A percentile compares a stretch with the other conserved stretches of the same genome.
Evolutionary conservation across 2,113 vertebrate genomes (phyloP).

Genomic region (Prionailurus bengalensis): DNA sequence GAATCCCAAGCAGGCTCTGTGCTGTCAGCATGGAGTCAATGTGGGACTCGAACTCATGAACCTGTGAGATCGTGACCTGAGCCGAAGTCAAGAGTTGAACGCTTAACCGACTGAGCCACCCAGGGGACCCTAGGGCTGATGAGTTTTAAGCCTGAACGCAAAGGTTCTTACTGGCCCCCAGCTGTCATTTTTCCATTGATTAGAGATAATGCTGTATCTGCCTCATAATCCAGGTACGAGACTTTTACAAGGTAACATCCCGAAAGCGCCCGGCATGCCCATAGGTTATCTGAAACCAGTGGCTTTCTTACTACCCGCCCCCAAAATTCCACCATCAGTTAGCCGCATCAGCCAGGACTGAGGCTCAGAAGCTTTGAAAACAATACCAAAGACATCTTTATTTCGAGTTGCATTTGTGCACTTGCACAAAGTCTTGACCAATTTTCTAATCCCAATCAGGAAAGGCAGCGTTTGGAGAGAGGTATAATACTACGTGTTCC

Average conservation of each 20-base stretch:
- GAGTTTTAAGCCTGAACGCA: slow-evolving; percentile 16
- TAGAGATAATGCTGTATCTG: background rate
- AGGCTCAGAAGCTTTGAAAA: background rate
- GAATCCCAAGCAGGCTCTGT: no score
- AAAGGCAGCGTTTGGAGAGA: slow-evolving; percentile 53
- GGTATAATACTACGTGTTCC: background rate
- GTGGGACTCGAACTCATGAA: no score
- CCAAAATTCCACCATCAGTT: background rate
- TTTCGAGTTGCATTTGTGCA: slow-evolving; percentile 27
- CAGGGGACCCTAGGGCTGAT: background rate
- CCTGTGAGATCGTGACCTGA: no score
- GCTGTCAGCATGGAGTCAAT: no score
- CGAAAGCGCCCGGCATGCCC: background rate
- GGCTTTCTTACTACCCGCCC: background rate
- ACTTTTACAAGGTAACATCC: background rate
- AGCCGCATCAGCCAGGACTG: background rate
- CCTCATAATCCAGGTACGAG: background rate
- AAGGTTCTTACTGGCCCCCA: background rate
- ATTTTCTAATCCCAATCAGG: slow-evolving; percentile 50
- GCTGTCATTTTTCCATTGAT: background rate
- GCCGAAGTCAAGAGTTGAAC: no score
- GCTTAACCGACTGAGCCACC: no score
- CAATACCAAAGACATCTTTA: slow-evolving; percentile 37
- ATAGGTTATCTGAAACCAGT: background rate
- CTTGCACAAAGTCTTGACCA: background rate